phyloP scores from a whole-genome alignment of 2,113 vertebrate genomes.

The Burhinus bistriatus region DNA sequence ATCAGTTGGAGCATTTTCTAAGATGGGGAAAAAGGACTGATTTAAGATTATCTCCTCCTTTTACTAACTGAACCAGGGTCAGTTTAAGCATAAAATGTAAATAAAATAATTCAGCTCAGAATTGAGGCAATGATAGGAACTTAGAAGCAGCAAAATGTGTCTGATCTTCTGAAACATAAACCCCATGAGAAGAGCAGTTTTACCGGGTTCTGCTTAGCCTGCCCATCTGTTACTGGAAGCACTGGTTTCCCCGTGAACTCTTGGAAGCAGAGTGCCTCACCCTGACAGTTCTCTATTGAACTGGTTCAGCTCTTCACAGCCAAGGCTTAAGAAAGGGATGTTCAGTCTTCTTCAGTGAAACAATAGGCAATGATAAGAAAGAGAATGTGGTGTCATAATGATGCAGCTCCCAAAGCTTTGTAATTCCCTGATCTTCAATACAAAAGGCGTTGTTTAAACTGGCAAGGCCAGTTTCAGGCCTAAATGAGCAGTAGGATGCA shows the following conservation, averaged over 20 bases:
- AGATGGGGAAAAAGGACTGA: not conserved
- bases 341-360: not conserved
- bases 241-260: not conserved
- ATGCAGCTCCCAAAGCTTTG: not conserved
- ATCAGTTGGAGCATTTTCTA: not conserved
- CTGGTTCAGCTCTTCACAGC: not conserved
- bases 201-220: not conserved
- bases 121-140: not conserved
- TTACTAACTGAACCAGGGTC: not conserved
- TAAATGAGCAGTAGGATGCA: not conserved
- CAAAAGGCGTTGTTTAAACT: not conserved
- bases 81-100: slow-evolving; percentile 3
- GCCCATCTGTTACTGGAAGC: rapidly evolving
- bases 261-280: not conserved
- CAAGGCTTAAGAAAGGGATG: not conserved
- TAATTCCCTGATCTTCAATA: not conserved
- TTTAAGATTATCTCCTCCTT: slow-evolving; percentile 1
- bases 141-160: not conserved
- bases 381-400: not conserved
- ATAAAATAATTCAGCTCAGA: not conserved
- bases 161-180: not conserved
- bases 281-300: not conserved
- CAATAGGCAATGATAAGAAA: not conserved
- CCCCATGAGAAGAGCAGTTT: not conserved
- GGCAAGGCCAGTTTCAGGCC: not conserved